Conservation (phyloP, 2,797 vertebrate genomes). For the Adrianichthys oophorus region DNA sequence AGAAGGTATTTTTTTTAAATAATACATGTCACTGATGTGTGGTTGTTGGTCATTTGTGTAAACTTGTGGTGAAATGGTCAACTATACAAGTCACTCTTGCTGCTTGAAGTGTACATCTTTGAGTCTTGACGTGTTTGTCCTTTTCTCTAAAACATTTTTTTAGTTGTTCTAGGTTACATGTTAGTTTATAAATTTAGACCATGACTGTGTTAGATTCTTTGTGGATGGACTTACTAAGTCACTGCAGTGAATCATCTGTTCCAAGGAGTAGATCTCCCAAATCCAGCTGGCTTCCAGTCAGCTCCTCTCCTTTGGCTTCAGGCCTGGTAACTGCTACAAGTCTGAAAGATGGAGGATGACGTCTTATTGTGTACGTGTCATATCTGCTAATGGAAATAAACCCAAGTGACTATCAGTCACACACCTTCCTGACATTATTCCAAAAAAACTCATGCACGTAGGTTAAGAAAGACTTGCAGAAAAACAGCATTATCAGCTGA, state of each 20-base stretch:
- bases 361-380: constrained; percentile 50
- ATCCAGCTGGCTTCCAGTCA: constrained; percentile 49
- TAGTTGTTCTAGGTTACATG: no score
- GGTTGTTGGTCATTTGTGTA: no score
- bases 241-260: constrained; percentile 70
- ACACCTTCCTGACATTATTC: constrained; percentile 22
- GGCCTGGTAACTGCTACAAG: constrained; percentile 49
- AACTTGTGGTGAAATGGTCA: no score
- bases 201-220: constrained; percentile 67
- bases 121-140: no score
- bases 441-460: constrained; percentile 2
- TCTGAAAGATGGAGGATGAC: constrained; percentile 36
- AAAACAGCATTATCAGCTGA: no score
- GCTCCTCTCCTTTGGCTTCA: constrained; percentile 30
- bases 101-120: no score
- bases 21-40: no score
- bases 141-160: no score
- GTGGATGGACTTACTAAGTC: constrained; percentile 53
- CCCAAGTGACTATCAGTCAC: constrained; percentile 32
- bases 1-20: no score
- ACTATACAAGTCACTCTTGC: no score
- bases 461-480: background rate
- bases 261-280: constrained; percentile 54
- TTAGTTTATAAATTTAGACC: constrained; percentile 63
- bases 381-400: constrained; percentile 53